Evolutionary conservation across 2,888 invertebrate genomes (phyloP), one percentile per base, ranked within the genome.

Genomic region (Phalangium opilio): DNA sequence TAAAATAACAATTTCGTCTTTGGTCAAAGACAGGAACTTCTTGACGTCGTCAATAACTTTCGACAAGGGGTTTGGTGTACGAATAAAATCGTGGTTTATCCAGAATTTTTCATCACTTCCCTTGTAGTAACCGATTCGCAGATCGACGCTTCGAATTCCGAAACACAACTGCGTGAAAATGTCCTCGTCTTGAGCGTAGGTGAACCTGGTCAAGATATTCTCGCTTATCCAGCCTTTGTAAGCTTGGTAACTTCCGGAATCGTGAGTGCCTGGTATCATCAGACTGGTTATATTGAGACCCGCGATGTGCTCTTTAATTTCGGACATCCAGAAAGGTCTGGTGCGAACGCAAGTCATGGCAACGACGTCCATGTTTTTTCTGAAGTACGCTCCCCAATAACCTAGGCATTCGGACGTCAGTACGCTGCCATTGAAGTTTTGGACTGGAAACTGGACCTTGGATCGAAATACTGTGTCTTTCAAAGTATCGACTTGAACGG

Each of bases 161-260:
- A 82, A 80, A 1, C 83, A 79, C n/a, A 87, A 71, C 61, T 87
- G 86, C 0, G 77, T 76, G 81, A 83, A 85, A 43, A 86, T 72
- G 59, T 78, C 78, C 48, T 81, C 75, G 63, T 85, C 83, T 64
- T 87, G 86, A 38, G 77, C 76, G 44, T 73, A 60, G 11, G 47
- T 46, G 44, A 54, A 57, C 32, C 51, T 43, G 20, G 45, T 48
- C 20, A 50, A 46, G 19, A 53, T 41, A 1, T 45, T 48, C 41
- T 52, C 47, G 1, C 48, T 55, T 60, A 62, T 49, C 55, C 70
- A 57, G 67, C 72, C 69, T 68, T 70, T 65, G 67, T 65, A 61
- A 33, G 64, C 62, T 10, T 68, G 63, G 60, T 74, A 77, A 10
- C 75, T 70, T 3, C 77, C 79, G 0, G 79, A 75, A 62, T 80